phyloP scores from a whole-genome alignment of 2,113 vertebrate genomes.

The Elanoides forficatus region DNA sequence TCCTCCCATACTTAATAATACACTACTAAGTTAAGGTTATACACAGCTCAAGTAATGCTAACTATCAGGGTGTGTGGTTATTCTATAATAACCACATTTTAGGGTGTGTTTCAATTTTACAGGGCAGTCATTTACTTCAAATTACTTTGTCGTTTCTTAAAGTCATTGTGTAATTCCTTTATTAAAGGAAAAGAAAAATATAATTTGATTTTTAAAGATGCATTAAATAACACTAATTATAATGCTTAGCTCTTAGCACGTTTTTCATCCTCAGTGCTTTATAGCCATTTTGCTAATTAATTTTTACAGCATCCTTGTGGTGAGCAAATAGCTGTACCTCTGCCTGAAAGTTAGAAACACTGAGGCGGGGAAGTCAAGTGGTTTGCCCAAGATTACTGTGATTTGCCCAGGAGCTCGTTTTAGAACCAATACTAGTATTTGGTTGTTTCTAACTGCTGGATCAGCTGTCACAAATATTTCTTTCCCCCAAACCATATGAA shows the following conservation, averaged over 20 bases:
- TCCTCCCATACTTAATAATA: slow-evolving; percentile 52
- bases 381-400: not conserved
- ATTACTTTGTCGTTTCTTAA: slow-evolving; percentile 51
- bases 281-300: slow-evolving; percentile 28
- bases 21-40: slow-evolving; percentile 1
- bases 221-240: slow-evolving; percentile 57
- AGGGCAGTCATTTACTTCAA: slow-evolving; percentile 47
- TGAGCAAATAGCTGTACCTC: not conserved
- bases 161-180: slow-evolving; percentile 47
- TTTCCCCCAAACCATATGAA: not conserved
- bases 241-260: slow-evolving; percentile 19
- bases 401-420: not conserved
- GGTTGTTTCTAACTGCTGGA: not conserved
- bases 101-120: slow-evolving; percentile 59
- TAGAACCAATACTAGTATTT: not conserved
- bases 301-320: not conserved
- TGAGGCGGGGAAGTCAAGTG: not conserved
- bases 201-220: slow-evolving; percentile 44
- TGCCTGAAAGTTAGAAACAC: not conserved
- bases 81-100: slow-evolving; percentile 25
- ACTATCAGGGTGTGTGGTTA: slow-evolving; percentile 23
- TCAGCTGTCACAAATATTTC: not conserved
- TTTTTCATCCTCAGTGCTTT: not conserved
- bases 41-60: not conserved
- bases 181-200: slow-evolving; percentile 1